Conservation (phyloP, 1,140 invertebrate genomes). For the Scaptomyza hsui region DNA sequence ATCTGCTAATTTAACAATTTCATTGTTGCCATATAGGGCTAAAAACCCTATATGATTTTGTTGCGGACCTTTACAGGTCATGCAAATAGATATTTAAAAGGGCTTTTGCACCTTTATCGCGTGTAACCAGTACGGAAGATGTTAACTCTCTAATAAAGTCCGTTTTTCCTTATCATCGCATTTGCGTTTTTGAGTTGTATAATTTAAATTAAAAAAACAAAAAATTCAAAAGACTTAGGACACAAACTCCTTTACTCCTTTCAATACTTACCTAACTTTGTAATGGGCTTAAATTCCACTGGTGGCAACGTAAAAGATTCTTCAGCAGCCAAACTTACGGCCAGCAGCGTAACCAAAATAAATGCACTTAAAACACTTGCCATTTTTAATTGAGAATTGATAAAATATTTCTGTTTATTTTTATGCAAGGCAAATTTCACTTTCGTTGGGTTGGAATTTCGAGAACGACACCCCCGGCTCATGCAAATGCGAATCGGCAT, state of each 20-base stretch:
- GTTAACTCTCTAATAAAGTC: background rate
- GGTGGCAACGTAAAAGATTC: conserved; percentile 38
- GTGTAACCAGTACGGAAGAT: background rate
- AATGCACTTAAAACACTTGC: conserved; percentile 26
- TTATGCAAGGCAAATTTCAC: conserved; percentile 11
- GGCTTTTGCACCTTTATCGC: conserved; percentile 3
- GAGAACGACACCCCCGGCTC: conserved; percentile 22
- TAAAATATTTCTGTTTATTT: background rate
- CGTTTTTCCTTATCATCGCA: background rate
- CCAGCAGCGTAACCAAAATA: conserved; percentile 27
- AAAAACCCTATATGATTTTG: background rate
- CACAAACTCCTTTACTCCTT: conserved; percentile 28
- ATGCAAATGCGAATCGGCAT: conserved; percentile 65
- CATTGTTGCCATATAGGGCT: conserved; percentile 6
- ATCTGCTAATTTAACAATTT: conserved; percentile 33
- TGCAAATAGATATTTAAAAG: background rate
- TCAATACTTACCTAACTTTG: conserved; percentile 58
- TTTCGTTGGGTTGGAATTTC: conserved; percentile 7
- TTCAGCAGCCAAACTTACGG: conserved; percentile 32
- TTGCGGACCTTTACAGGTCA: background rate
- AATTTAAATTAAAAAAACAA: background rate
- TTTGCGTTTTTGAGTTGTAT: too few species aligned
- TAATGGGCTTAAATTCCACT: conserved; percentile 58
- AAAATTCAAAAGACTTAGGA: conserved; percentile 41
- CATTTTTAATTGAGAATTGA: conserved; percentile 33